These are phyloP conservation scores for Aegotheles bennettii DNA, from an alignment of 2,113 vertebrate genomes.

Conservation along the genomic window DNA sequence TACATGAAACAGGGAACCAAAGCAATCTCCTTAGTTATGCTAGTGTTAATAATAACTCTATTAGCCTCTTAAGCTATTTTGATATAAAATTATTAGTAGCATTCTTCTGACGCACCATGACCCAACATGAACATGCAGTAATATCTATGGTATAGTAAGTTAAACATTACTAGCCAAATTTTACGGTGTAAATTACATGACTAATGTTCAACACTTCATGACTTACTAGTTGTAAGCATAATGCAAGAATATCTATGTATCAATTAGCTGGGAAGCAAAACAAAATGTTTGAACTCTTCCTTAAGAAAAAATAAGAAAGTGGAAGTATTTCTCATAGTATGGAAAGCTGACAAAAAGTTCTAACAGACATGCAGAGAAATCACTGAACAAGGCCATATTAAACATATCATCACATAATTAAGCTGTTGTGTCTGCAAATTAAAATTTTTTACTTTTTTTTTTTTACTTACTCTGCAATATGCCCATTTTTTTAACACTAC, in stretches of 20 bases:
- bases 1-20: conserved; percentile 9
- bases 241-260: not conserved
- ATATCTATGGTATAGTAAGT: not conserved
- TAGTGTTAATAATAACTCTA: conserved; percentile 11
- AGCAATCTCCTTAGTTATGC: conserved; percentile 55
- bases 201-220: not conserved
- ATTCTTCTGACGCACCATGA: not conserved
- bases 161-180: not conserved
- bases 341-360: not conserved
- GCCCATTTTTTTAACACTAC: not conserved
- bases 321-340: not conserved
- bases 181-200: not conserved
- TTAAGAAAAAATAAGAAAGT: not conserved
- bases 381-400: not conserved
- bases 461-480: not conserved
- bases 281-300: not conserved
- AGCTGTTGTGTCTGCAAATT: not conserved
- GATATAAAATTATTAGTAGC: not conserved
- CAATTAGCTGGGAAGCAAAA: not conserved
- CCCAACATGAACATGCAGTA: not conserved
- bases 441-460: not conserved
- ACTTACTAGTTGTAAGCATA: not conserved
- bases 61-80: not conserved
- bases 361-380: not conserved
- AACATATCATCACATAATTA: not conserved